Evolutionary conservation across 2,888 invertebrate species (phyloP).

Genomic region (Thysanoteuthis rhombus): DNA sequence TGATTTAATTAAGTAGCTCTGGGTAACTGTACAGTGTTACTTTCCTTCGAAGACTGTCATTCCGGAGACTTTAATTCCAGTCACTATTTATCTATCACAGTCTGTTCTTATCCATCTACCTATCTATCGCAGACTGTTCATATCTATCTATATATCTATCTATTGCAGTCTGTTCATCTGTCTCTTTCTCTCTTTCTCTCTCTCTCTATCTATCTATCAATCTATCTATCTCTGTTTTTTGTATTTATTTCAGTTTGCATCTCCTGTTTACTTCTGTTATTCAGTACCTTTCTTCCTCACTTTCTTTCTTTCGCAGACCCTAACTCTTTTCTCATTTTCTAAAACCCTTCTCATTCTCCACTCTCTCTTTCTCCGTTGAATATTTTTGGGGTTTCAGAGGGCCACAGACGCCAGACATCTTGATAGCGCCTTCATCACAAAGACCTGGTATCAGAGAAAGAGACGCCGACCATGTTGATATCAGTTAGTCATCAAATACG

Average conservation of each 20-base stretch:
- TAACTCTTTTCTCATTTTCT: background rate
- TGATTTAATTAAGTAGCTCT: too few relatives aligned
- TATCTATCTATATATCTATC: too few relatives aligned
- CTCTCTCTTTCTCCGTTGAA: background rate
- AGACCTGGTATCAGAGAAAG: background rate
- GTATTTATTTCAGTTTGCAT: background rate
- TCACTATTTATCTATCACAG: too few relatives aligned
- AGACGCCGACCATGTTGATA: background rate
- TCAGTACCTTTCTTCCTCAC: background rate
- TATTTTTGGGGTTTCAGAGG: background rate
- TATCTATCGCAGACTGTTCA: too few relatives aligned
- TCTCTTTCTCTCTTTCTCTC: too few relatives aligned
- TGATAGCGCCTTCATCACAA: background rate
- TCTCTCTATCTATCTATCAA: too few relatives aligned
- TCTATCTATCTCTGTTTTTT: background rate
- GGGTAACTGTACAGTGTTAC: too few relatives aligned
- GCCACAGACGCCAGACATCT: background rate
- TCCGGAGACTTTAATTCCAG: too few relatives aligned
- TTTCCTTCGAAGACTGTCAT: too few relatives aligned
- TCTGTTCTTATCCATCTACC: too few relatives aligned
- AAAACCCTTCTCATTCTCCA: too few relatives aligned
- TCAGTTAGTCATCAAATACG: background rate
- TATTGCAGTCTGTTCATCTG: too few relatives aligned
- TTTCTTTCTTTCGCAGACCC: background rate
- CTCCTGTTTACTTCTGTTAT: background rate